Conservation (phyloP, 2,888 invertebrate species). For the Dinocampus coccinellae region DNA sequence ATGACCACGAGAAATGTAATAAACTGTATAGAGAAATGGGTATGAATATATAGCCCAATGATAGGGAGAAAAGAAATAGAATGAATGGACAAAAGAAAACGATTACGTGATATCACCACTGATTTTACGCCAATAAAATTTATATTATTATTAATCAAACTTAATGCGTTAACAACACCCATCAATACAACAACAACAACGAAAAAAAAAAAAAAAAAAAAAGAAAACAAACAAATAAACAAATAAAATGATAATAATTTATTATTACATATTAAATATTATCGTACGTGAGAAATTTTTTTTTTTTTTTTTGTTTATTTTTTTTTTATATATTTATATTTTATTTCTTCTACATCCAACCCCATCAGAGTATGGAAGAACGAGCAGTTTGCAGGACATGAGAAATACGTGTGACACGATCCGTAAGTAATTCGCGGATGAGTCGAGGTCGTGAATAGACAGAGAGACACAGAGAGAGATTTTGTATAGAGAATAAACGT, state of each 20-base stretch:
- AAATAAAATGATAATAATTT: no score
- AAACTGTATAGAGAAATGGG: conserved; percentile 59
- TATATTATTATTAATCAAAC: conserved; percentile 70
- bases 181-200: neutral
- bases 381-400: conserved; percentile 65
- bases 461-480: neutral
- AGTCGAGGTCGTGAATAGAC: conserved; percentile 52
- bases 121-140: conserved; percentile 69
- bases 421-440: conserved; percentile 68
- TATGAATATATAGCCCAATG: conserved; percentile 56
- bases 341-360: no score
- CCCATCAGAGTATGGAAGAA: no score
- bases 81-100: conserved; percentile 57
- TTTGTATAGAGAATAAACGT: no score
- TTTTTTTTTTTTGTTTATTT: no score
- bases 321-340: no score
- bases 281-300: no score
- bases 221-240: no score
- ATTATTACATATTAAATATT: no score
- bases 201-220: neutral
- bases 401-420: conserved; percentile 68
- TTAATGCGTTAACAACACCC: conserved; percentile 62
- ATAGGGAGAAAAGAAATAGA: conserved; percentile 54
- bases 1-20: conserved; percentile 68
- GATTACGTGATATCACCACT: conserved; percentile 55